Evolutionary conservation across 2,888 invertebrate species (phyloP).

Genomic region (Caenorhabditis sp.): DNA sequence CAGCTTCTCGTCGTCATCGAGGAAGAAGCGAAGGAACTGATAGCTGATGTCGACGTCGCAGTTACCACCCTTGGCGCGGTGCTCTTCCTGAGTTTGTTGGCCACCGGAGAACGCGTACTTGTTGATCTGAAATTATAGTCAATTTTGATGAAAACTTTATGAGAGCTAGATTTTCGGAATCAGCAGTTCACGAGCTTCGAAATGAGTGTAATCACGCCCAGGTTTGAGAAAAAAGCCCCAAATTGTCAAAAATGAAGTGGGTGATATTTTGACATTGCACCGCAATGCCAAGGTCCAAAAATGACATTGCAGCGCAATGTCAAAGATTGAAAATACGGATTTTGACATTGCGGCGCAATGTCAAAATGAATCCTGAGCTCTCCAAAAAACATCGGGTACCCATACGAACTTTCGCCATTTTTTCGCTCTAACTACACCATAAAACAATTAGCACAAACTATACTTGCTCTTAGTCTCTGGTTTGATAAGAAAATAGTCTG

Average conservation of each 20-base stretch:
- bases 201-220: neutral
- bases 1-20: slow-evolving; percentile 93
- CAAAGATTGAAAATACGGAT: no score
- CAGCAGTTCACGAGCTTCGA: neutral
- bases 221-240: neutral
- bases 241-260: neutral
- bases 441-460: slow-evolving; percentile 11
- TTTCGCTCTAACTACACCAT: neutral
- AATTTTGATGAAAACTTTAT: no score
- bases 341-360: no score
- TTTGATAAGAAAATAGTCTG: slow-evolving; percentile 18
- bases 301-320: no score
- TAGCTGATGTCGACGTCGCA: slow-evolving; percentile 96
- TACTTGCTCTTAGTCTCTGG: neutral
- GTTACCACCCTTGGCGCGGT: slow-evolving; percentile 91
- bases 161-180: neutral
- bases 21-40: slow-evolving; percentile 95
- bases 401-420: no score
- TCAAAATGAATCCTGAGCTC: no score
- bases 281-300: no score
- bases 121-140: slow-evolving; percentile 88
- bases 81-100: slow-evolving; percentile 94
- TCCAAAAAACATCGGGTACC: no score
- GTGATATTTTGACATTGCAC: no score
- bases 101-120: slow-evolving; percentile 99